These are phyloP conservation scores for Tetragonisca angustula DNA, from an alignment of 2,888 invertebrate species.

Conservation along the genomic window DNA sequence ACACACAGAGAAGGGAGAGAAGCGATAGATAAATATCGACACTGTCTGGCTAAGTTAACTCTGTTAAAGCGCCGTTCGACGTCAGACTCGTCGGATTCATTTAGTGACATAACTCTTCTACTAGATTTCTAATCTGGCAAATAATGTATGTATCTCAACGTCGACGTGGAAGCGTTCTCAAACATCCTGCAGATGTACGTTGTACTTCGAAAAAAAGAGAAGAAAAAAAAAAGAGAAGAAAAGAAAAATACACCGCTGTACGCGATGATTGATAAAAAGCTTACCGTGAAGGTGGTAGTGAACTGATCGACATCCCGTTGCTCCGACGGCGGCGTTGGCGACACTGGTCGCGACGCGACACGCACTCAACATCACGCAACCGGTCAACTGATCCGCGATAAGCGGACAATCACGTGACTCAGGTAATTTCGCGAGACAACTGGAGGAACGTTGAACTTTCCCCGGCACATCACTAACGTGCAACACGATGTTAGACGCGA, in stretches of 20 bases:
- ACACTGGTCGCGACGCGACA: slow-evolving; percentile 42
- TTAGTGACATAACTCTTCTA: accelerated
- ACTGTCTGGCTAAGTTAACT: not conserved
- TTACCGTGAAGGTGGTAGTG: slow-evolving; percentile 54
- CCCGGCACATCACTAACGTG: slow-evolving; percentile 60
- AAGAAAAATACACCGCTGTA: not conserved
- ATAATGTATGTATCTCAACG: too few species aligned
- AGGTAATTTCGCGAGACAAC: slow-evolving; percentile 30
- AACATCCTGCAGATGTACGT: too few species aligned
- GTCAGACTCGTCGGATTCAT: not conserved
- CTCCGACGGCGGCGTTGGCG: slow-evolving; percentile 33
- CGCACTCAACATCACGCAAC: slow-evolving; percentile 64
- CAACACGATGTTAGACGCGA: slow-evolving; percentile 26
- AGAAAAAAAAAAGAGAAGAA: too few species aligned
- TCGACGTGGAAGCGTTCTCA: too few species aligned
- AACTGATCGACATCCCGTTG: not conserved
- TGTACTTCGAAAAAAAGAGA: not conserved
- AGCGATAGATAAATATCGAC: too few species aligned
- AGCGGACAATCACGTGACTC: slow-evolving; percentile 59
- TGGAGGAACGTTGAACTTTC: slow-evolving; percentile 38
- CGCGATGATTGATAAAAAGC: slow-evolving; percentile 29
- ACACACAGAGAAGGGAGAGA: not conserved
- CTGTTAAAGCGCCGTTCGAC: accelerated
- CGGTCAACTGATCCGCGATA: slow-evolving; percentile 45
- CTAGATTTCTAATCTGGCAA: too few species aligned